phyloP scores from a whole-genome alignment of 2,888 invertebrate genomes.

The Dimorphilus gyrociliatus region DNA sequence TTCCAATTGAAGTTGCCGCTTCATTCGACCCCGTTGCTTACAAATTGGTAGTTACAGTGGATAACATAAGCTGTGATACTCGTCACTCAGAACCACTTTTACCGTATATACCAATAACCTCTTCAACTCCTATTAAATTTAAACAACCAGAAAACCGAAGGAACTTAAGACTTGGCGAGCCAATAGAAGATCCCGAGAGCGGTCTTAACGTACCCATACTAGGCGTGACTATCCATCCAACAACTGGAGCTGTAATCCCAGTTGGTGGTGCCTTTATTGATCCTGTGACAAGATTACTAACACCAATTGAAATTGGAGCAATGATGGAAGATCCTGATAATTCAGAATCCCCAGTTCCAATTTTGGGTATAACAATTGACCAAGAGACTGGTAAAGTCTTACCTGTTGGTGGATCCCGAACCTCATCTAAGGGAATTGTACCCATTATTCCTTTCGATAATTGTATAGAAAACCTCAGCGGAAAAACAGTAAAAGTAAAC shows the following conservation, averaged over 20 bases:
- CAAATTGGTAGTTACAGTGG: conserved; percentile 23
- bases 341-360: conserved; percentile 25
- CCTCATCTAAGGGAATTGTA: conserved; percentile 10
- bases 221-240: conserved; percentile 29
- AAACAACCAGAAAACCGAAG: conserved; percentile 17
- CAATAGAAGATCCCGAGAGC: conserved; percentile 24
- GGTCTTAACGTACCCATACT: conserved; percentile 30
- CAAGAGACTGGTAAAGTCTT: conserved; percentile 23
- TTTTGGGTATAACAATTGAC: conserved; percentile 25
- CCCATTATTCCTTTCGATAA: conserved; percentile 25
- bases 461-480: conserved; percentile 21
- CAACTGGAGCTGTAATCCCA: conserved; percentile 23
- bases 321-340: conserved; percentile 28
- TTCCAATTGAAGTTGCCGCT: conserved; percentile 27
- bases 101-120: conserved; percentile 28
- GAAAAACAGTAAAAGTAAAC: conserved; percentile 17
- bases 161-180: conserved; percentile 22
- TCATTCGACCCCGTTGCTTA: conserved; percentile 24
- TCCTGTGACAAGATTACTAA: conserved; percentile 26
- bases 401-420: conserved; percentile 25
- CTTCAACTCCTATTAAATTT: too few relatives aligned
- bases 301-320: conserved; percentile 31
- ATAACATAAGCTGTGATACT: too few relatives aligned
- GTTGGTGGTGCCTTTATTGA: conserved; percentile 29
- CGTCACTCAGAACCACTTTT: conserved; percentile 23